Evolutionary conservation across 2,888 invertebrate species (phyloP).

Genomic region (Carabus problematicus): DNA sequence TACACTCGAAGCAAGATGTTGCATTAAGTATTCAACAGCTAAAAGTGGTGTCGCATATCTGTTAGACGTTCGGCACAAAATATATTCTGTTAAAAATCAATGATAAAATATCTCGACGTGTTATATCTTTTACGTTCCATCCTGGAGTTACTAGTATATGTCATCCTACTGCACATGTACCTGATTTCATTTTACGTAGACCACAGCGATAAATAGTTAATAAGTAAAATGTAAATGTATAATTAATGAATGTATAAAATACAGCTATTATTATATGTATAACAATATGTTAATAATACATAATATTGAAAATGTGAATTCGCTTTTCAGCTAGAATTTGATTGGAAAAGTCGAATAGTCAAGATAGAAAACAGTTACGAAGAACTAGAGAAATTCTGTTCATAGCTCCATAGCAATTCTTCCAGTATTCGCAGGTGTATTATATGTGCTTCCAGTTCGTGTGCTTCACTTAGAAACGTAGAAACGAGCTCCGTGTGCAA

Average conservation of each 20-base stretch:
- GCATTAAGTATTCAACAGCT: constrained; percentile 38
- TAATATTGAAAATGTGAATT: too few relatives aligned
- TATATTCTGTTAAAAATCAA: constrained; percentile 40
- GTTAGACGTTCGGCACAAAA: constrained; percentile 21
- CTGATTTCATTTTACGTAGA: too few relatives aligned
- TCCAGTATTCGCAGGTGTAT: constrained; percentile 29
- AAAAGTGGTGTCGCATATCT: constrained; percentile 41
- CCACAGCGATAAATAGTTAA: too few relatives aligned
- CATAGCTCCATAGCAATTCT: constrained; percentile 31
- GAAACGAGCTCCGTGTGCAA: constrained; percentile 30
- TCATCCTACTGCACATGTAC: too few relatives aligned
- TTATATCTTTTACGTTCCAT: not conserved
- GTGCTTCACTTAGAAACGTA: constrained; percentile 24
- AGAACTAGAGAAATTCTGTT: constrained; percentile 28
- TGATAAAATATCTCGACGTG: constrained; percentile 37
- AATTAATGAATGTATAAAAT: too few relatives aligned
- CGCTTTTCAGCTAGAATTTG: too few relatives aligned
- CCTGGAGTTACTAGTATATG: too few relatives aligned
- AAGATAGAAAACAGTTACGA: constrained; percentile 28
- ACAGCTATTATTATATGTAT: too few relatives aligned
- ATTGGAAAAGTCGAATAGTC: too few relatives aligned
- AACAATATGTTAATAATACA: too few relatives aligned
- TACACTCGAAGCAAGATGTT: constrained; percentile 32
- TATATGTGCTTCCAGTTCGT: constrained; percentile 27
- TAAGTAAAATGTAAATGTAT: too few relatives aligned